Evolutionary conservation across 2,797 vertebrate species (phyloP), one percentile per base, ranked within the genome.

Genomic region (Rachycentron canadum): DNA sequence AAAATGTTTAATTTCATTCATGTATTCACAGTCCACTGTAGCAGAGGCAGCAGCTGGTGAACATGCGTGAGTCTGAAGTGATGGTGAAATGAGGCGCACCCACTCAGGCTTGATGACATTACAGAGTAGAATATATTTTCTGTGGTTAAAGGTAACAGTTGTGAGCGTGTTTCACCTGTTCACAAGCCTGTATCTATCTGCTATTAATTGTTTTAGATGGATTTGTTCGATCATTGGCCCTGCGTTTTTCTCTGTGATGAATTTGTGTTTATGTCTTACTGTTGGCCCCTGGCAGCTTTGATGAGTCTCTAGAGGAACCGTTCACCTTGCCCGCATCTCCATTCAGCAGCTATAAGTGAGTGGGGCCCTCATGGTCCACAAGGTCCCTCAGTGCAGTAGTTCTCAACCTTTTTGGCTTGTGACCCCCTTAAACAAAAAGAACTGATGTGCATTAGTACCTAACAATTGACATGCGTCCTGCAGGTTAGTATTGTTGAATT

Each of bases 321-420:
- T 93, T 94, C 81, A 85, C 94, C 89, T 94, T 94, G 87, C 89
- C 94, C 34, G 65, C 88, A 58, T 79, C 94, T 91, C 84, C 94
- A 5, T 89, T 95, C 93, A 93, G 91, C 94, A 94, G 84, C 87
- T 91, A 92, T 94, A 96, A 96, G 95, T 96, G 95, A 96, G 95
- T 96, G 89, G 86, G 88, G 88, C 85, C 83, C 62, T 89, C 23
- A 8, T 59, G 85, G 86, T 76, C 79, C 45, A 36, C 83, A 81
- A 73, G 87, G 78, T 84, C 59, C 73, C 58, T 79, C 62, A 74
- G 77, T 67, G 80, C 87, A 88, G 87, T 87, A 89, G 84, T 89
- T 91, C 88, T 91, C 87, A 84, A 72, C 83, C 82, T 82, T 79
- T 40, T 75, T 76, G 73, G 55, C 57, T 66, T 72, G 43, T 81